Conservation (phyloP, 2,797 vertebrate species). For the Myotis findleyi region DNA sequence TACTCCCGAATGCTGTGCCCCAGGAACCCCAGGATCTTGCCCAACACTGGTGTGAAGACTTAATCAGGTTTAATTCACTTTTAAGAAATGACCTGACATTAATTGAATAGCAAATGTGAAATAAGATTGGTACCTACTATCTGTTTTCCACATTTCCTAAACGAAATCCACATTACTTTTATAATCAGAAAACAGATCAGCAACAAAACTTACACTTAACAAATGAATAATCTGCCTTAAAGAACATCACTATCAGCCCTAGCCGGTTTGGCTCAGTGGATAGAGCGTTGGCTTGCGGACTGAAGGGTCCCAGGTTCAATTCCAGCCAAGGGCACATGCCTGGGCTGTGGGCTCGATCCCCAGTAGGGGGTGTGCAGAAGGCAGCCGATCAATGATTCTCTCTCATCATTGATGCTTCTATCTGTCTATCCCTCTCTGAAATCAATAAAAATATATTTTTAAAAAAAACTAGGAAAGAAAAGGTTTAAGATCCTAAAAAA, state of each 20-base stretch:
- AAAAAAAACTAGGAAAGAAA: too few species aligned
- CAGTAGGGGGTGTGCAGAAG: too few species aligned
- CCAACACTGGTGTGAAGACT: not conserved
- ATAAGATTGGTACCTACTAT: not conserved
- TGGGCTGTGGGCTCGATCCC: too few species aligned
- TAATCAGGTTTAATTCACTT: not conserved
- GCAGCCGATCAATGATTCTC: too few species aligned
- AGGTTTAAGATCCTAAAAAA: too few species aligned
- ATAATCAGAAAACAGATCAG: not conserved
- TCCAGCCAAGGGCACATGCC: too few species aligned
- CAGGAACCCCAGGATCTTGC: not conserved
- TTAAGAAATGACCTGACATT: not conserved
- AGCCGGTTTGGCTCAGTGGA: too few species aligned
- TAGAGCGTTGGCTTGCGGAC: too few species aligned
- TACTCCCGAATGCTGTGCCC: not conserved
- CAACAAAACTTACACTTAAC: not conserved
- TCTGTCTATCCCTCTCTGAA: too few species aligned
- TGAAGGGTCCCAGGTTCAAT: too few species aligned
- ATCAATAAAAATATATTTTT: too few species aligned
- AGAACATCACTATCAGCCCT: not conserved
- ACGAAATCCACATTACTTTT: not conserved
- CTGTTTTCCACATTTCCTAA: not conserved
- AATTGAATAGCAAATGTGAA: not conserved
- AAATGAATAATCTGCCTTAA: not conserved
- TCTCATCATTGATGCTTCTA: too few species aligned